Conservation (phyloP, 2,888 invertebrate species). For the Epirrita christyi region DNA sequence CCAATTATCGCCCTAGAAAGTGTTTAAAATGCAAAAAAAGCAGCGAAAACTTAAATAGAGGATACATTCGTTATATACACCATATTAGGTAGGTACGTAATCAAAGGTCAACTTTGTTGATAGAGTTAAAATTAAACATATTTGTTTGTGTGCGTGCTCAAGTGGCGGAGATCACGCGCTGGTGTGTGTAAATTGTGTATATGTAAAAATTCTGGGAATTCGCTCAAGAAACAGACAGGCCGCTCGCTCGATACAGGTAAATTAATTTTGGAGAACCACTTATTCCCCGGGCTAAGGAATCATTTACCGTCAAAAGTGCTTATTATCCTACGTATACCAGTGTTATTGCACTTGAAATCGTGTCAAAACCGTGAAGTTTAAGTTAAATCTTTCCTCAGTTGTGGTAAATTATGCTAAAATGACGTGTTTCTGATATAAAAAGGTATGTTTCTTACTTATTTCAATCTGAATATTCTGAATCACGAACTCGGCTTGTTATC, state of each 20-base stretch:
- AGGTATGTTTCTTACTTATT: conserved; percentile 4
- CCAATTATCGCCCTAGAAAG: conserved; percentile 27
- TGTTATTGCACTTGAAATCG: conserved; percentile 20
- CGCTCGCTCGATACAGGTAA: conserved; percentile 68
- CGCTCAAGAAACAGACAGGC: conserved; percentile 43
- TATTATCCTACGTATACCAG: conserved; percentile 13
- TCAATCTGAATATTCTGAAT: neutral
- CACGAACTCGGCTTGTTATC: conserved; percentile 4
- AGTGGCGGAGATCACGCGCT: conserved; percentile 35
- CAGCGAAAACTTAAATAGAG: conserved; percentile 20
- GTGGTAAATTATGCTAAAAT: conserved; percentile 34
- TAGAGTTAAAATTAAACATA: conserved; percentile 69
- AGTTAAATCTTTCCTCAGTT: conserved; percentile 12
- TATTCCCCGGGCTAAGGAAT: conserved; percentile 15
- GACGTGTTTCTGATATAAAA: conserved; percentile 31
- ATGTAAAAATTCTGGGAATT: conserved; percentile 76
- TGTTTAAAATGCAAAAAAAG: conserved; percentile 25
- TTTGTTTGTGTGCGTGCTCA: conserved; percentile 50
- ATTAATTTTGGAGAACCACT: conserved; percentile 42
- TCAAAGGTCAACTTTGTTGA: conserved; percentile 59
- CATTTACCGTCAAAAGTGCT: conserved; percentile 12
- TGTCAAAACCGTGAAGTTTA: conserved; percentile 15
- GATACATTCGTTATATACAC: conserved; percentile 7
- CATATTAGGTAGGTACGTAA: conserved; percentile 22
- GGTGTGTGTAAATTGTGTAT: conserved; percentile 65